Evolutionary conservation across 2,113 vertebrate species (phyloP).

Genomic region (Pelobates fuscus): DNA sequence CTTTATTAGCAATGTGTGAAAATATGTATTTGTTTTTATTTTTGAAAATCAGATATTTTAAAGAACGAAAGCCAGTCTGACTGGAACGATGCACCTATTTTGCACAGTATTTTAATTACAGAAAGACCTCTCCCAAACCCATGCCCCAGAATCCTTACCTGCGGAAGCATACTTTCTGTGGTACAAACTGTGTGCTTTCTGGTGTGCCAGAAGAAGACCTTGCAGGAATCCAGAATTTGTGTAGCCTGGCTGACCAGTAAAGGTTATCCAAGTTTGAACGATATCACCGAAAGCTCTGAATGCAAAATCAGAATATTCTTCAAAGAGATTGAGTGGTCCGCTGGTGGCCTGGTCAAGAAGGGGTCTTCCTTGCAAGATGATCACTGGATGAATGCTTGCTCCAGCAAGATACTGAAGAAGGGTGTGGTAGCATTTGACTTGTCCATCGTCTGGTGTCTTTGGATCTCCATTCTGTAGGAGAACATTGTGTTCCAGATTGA

Average conservation of each 20-base stretch:
- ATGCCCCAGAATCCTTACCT: no score
- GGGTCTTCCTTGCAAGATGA: constrained; percentile 71
- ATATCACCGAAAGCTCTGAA: constrained; percentile 74
- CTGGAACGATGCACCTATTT: no score
- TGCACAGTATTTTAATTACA: no score
- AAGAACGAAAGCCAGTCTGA: no score
- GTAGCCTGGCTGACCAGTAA: constrained; percentile 67
- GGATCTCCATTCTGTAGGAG: constrained; percentile 67
- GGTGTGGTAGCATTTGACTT: constrained; percentile 69
- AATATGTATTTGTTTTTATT: no score
- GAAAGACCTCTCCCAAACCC: not conserved
- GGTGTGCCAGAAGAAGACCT: constrained; percentile 67
- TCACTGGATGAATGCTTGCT: constrained; percentile 67
- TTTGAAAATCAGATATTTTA: no score
- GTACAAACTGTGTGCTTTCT: constrained; percentile 64
- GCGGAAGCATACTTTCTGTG: constrained; percentile 52
- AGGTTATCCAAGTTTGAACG: constrained; percentile 78
- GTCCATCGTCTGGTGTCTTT: constrained; percentile 47
- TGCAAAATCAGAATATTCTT: constrained; percentile 76
- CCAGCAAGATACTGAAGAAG: constrained; percentile 68
- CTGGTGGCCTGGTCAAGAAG: constrained; percentile 31
- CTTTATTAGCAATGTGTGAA: no score
- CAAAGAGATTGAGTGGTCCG: constrained; percentile 64
- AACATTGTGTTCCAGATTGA: constrained; percentile 73
- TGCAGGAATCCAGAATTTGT: constrained; percentile 48